These are phyloP conservation scores for Hymenopus coronatus DNA, from an alignment of 2,888 invertebrate species.

Conservation along the genomic window DNA sequence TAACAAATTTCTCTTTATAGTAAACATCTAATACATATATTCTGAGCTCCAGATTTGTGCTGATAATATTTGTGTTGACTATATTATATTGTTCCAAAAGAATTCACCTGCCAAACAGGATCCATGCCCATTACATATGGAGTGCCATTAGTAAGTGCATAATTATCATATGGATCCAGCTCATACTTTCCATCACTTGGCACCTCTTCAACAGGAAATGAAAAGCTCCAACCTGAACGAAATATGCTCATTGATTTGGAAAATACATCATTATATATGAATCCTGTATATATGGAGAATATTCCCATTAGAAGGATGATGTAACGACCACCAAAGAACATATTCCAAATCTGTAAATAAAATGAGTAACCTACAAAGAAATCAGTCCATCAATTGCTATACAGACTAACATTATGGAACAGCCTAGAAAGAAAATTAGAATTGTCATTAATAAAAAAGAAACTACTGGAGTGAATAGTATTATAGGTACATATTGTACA, in stretches of 20 bases:
- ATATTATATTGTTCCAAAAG: too few species aligned
- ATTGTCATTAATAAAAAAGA: too few species aligned
- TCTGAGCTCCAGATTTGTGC: too few species aligned
- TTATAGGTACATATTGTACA: too few species aligned
- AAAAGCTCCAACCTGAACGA: slow-evolving; percentile 60
- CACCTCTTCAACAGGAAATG: slow-evolving; percentile 47
- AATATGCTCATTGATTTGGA: slow-evolving; percentile 73
- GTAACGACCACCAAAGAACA: slow-evolving; percentile 74
- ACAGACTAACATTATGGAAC: too few species aligned
- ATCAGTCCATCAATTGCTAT: neutral
- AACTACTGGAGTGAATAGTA: too few species aligned
- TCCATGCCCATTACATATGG: slow-evolving; percentile 74
- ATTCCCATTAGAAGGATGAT: slow-evolving; percentile 75
- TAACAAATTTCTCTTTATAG: too few species aligned
- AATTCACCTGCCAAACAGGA: slow-evolving; percentile 65
- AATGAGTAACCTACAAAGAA: neutral
- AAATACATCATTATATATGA: slow-evolving; percentile 78
- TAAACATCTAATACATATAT: too few species aligned
- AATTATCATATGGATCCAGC: slow-evolving; percentile 51
- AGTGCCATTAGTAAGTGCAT: slow-evolving; percentile 40
- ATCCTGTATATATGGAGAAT: slow-evolving; percentile 74
- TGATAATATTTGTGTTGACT: too few species aligned
- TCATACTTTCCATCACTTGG: slow-evolving; percentile 43
- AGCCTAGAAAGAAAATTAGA: too few species aligned
- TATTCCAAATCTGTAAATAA: slow-evolving; percentile 62